Conservation (phyloP, 2,888 invertebrate species). For the Lymantria monacha region DNA sequence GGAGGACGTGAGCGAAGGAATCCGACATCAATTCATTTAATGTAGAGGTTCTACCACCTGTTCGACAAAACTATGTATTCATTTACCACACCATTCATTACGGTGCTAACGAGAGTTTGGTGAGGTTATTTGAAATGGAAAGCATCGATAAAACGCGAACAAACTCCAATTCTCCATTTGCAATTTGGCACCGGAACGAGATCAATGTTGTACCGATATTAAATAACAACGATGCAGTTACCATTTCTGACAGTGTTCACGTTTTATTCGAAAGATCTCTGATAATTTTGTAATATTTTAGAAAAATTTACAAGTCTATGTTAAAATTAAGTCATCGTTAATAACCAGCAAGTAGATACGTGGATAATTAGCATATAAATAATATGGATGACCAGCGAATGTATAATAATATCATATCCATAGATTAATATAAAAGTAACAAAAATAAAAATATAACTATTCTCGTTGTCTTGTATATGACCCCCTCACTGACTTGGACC, state of each 20-base stretch:
- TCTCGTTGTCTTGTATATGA: too few relatives aligned
- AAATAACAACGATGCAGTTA: conserved; percentile 29
- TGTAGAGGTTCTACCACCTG: conserved; percentile 33
- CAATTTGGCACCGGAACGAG: conserved; percentile 37
- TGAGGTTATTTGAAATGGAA: conserved; percentile 30
- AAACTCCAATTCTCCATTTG: conserved; percentile 42
- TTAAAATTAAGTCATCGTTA: too few relatives aligned
- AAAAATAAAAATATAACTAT: too few relatives aligned
- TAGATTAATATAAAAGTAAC: too few relatives aligned
- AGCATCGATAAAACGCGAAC: conserved; percentile 42
- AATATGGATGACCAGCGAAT: too few relatives aligned
- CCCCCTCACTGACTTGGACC: too few relatives aligned
- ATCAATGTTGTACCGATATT: conserved; percentile 31
- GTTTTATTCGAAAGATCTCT: conserved; percentile 20
- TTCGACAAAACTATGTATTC: conserved; percentile 35
- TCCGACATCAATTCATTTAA: conserved; percentile 70
- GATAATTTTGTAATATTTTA: too few relatives aligned
- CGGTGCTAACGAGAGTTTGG: conserved; percentile 36
- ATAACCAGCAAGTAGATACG: too few relatives aligned
- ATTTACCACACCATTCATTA: conserved; percentile 53
- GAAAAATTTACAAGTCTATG: too few relatives aligned
- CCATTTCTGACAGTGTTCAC: conserved; percentile 33
- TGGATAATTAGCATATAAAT: too few relatives aligned
- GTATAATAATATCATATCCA: too few relatives aligned
- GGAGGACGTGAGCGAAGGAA: conserved; percentile 41